Evolutionary conservation across 2,888 invertebrate genomes (phyloP), one percentile per base, ranked within the genome.

Genomic region (Abscondita cerata): DNA sequence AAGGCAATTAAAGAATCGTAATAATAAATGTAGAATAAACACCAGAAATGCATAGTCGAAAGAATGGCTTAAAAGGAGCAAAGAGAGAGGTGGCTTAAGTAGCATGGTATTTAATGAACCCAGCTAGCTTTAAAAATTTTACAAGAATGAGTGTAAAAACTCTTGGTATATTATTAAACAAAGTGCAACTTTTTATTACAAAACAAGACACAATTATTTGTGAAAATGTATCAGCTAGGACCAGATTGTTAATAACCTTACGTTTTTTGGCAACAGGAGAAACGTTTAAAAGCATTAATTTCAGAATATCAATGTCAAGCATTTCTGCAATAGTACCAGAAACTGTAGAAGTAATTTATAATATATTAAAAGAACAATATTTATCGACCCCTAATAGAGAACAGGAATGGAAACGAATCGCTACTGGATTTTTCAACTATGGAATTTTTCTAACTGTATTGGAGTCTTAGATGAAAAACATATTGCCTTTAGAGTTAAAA

Each of bases 401-500:
- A 33, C 13, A 33, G 33, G 13, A 48, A 31, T 48, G 48, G 48
- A 48, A 11, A 20, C 12, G 25, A 31, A 48, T 48, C 13, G 11
- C 48, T 15, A 15, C 12, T 31, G 31, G 33, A 31, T 48, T 48
- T 48, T 48, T 1, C 5, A 31, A 13, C 33, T 48, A 31, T 48
- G 48, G 20, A 48, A 48, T 48, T 48, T 48, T 48, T 31, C 48
- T 13, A 48, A 48, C 48, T 48, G 48, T 5, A 12, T 48, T 13
- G 31, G 48, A 13, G 48, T 20, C 16, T 5, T 48, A 31, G 31
- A 31, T 48, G 31, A 25, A n/a, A 4, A 48, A 13, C 48, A 48
- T 31, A 48, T 48, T 48, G 11, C 48, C 1, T 48, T 48, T 31
- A 12, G 31, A 31, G 31, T 31, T 2, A 41, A 41, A 41, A 13